Evolutionary conservation across 2,797 vertebrate genomes (phyloP).

Genomic region (Bothrops alternatus): DNA sequence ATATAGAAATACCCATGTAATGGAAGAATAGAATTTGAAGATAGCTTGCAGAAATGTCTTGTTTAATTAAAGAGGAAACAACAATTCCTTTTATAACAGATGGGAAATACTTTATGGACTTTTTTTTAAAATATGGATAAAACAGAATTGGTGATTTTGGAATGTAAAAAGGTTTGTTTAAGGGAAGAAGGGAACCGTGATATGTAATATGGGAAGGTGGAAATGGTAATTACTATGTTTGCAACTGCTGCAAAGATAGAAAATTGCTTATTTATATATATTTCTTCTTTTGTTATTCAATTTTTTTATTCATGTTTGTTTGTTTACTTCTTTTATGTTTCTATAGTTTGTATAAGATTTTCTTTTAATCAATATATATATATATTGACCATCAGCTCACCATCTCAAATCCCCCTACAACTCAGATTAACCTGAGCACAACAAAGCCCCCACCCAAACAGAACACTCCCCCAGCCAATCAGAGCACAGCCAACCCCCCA

Average conservation of each 20-base stretch:
- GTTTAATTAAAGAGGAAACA: background rate
- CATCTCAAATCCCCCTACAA: too few species aligned
- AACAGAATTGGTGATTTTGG: background rate
- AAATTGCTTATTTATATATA: background rate
- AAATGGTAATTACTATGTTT: background rate
- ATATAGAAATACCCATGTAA: background rate
- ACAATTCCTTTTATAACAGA: background rate
- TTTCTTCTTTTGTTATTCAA: background rate
- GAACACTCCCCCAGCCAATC: too few species aligned
- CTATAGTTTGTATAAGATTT: background rate
- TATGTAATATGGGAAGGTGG: background rate
- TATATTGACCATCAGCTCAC: too few species aligned
- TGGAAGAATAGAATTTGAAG: background rate
- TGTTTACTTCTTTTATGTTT: background rate
- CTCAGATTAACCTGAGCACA: too few species aligned
- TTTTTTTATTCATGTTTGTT: background rate
- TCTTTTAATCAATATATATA: too few species aligned
- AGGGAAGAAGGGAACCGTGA: background rate
- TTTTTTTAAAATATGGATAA: background rate
- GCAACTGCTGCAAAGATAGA: background rate
- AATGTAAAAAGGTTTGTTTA: background rate
- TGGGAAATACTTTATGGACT: background rate
- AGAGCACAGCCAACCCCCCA: too few species aligned
- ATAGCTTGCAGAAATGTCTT: background rate
- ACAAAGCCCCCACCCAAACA: too few species aligned